phyloP scores from a whole-genome alignment of 2,113 vertebrate genomes.

The Gallinago media region DNA sequence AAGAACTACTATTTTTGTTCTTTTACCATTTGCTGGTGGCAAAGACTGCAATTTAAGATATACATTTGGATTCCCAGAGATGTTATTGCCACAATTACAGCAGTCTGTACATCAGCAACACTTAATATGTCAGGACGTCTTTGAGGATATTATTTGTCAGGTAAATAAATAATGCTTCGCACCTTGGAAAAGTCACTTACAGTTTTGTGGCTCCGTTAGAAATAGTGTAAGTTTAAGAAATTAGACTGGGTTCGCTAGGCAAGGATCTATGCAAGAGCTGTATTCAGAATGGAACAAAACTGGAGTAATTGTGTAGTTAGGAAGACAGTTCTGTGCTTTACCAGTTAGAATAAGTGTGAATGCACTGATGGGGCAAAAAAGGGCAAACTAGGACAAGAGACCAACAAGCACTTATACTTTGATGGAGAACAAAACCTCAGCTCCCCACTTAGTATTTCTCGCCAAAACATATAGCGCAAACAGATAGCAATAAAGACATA shows the following conservation, averaged over 20 bases:
- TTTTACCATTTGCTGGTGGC: not conserved
- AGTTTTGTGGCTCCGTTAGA: slow-evolving; percentile 15
- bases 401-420: not conserved
- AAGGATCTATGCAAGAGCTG: not conserved
- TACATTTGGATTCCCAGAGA: not conserved
- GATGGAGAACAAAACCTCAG: not conserved
- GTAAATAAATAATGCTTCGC: not conserved
- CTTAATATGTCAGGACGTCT: not conserved
- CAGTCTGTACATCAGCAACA: not conserved
- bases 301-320: not conserved
- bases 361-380: not conserved
- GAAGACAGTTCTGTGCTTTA: not conserved
- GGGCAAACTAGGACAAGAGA: not conserved
- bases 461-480: not conserved
- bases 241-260: not conserved
- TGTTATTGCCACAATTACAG: not conserved
- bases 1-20: slow-evolving; percentile 5
- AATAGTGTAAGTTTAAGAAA: not conserved
- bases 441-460: not conserved
- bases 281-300: not conserved
- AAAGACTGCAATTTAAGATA: not conserved
- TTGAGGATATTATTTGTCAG: not conserved
- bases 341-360: not conserved
- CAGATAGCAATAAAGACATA: not conserved
- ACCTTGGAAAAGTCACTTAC: not conserved